Evolutionary conservation across 2,113 vertebrate genomes (phyloP).

Genomic region (Ondatra zibethicus): DNA sequence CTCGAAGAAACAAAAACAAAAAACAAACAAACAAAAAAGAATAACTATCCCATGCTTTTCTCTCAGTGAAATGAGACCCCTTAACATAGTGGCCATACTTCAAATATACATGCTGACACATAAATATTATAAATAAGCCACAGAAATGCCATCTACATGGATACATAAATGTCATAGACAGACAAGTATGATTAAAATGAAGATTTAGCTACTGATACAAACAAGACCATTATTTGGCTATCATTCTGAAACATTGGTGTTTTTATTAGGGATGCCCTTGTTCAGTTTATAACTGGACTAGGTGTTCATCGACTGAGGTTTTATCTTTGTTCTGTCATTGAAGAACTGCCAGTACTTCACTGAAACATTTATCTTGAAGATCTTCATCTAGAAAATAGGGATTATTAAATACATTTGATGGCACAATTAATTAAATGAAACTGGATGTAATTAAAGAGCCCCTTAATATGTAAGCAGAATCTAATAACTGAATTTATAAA

Average conservation of each 20-base stretch:
- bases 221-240: background rate
- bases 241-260: background rate
- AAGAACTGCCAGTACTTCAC: background rate
- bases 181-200: background rate
- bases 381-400: background rate
- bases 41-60: background rate
- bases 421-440: background rate
- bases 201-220: background rate
- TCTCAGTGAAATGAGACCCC: background rate
- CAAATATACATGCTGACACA: background rate
- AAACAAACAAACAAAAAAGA: background rate
- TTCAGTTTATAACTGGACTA: background rate
- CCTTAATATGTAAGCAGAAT: background rate
- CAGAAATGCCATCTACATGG: background rate
- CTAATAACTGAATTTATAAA: background rate
- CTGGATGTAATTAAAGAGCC: background rate
- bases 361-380: background rate
- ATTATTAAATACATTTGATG: background rate
- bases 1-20: no score
- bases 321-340: background rate
- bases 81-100: background rate
- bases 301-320: background rate
- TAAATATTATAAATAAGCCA: constrained; percentile 4
- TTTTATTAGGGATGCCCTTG: background rate
- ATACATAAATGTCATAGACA: background rate